Evolutionary conservation across 2,113 vertebrate genomes (phyloP).

Genomic region (Notechis scutatus): DNA sequence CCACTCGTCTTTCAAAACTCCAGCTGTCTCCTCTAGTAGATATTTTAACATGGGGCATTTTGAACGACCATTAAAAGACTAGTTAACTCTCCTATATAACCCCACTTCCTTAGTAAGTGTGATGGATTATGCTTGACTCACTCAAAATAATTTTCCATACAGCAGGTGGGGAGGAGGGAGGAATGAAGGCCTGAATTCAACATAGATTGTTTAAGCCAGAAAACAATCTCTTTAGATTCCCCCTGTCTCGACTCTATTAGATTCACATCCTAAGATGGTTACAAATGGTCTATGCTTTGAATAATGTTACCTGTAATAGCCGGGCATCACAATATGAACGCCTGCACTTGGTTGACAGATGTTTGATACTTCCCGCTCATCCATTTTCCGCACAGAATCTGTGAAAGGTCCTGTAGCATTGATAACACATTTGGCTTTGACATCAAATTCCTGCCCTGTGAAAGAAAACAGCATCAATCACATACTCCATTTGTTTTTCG

Average conservation of each 20-base stretch:
- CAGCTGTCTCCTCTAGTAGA: not conserved
- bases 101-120: not conserved
- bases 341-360: slow-evolving; percentile 89
- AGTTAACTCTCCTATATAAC: not conserved
- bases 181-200: fast-evolving
- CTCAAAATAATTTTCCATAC: not conserved
- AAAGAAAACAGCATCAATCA: slow-evolving; percentile 91
- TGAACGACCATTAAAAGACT: not conserved
- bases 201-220: not conserved
- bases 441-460: slow-evolving; percentile 96
- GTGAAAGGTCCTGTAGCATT: slow-evolving; percentile 96
- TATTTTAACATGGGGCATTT: not conserved
- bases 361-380: slow-evolving; percentile 79
- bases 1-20: not conserved
- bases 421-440: slow-evolving; percentile 99
- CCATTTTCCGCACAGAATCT: slow-evolving; percentile 87
- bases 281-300: not conserved
- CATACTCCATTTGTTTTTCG: slow-evolving; percentile 74
- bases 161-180: not conserved
- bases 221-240: not conserved
- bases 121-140: not conserved
- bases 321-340: slow-evolving; percentile 88
- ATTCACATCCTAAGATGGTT: not conserved
- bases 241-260: not conserved
- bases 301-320: slow-evolving; percentile 84